Percentiles rank a stretch among this genome's conserved stretches.
These are phyloP conservation scores for Geotria australis DNA, from an alignment of 2,797 vertebrate genomes.

Conservation along the genomic window DNA sequence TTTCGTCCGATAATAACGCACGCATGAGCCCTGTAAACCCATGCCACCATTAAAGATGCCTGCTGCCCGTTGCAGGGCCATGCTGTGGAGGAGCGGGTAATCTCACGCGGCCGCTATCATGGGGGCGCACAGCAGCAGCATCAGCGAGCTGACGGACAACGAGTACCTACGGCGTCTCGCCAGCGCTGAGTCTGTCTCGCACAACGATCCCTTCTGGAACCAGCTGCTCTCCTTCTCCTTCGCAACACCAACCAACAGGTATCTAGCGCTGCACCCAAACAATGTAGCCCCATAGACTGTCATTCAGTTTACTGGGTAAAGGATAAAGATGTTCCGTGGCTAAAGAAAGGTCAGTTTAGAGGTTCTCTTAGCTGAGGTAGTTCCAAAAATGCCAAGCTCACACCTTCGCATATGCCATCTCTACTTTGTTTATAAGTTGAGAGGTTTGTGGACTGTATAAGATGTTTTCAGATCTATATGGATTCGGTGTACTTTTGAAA, in stretches of 20 bases:
- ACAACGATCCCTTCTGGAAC: constrained; percentile 96
- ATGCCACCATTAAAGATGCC: constrained; percentile 15
- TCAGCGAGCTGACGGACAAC: constrained; percentile 55
- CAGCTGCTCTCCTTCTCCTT: constrained; percentile 92
- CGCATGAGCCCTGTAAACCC: constrained; percentile 4
- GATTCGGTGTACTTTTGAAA: no score
- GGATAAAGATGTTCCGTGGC: no score
- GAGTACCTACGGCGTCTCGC: constrained; percentile 45
- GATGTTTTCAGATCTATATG: no score
- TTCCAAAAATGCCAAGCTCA: no score
- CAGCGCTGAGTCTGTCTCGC: constrained; percentile 44
- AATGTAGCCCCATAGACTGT: no score
- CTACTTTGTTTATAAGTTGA: no score
- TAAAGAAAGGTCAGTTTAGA: no score
- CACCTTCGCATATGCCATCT: no score
- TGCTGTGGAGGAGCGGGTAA: no score
- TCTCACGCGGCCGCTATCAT: constrained; percentile 10
- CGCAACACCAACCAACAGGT: constrained; percentile 58
- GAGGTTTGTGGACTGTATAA: no score
- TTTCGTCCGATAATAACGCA: not conserved
- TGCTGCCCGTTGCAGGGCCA: constrained; percentile 5
- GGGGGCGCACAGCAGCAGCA: constrained; percentile 79
- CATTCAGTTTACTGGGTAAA: no score
- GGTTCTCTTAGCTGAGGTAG: no score
- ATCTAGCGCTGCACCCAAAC: not conserved